A percentile compares a stretch with the other conserved stretches of the same genome.
Evolutionary conservation across 2,113 vertebrate genomes (phyloP).

Genomic region (Corythaeola cristata): DNA sequence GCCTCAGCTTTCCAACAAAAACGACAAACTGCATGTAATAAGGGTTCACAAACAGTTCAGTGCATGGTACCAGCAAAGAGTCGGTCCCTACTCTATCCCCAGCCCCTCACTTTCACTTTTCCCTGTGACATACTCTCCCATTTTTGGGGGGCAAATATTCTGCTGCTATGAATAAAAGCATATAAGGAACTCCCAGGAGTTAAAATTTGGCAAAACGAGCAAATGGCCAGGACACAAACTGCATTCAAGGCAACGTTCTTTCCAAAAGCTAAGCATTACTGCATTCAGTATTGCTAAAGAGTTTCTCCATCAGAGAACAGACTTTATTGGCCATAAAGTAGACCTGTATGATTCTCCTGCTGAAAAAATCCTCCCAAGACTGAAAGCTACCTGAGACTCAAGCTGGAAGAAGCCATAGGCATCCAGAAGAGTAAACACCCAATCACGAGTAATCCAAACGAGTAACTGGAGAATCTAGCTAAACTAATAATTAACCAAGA

Average conservation of each 20-base stretch:
- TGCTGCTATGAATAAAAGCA: neutral
- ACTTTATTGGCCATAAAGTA: neutral
- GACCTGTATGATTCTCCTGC: neutral
- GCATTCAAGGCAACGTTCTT: neutral
- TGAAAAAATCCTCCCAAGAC: neutral
- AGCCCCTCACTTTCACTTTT: neutral
- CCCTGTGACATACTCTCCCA: neutral
- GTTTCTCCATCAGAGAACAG: neutral
- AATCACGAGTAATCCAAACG: neutral
- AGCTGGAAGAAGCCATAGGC: neutral
- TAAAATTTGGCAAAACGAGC: neutral
- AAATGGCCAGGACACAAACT: neutral
- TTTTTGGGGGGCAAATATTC: neutral
- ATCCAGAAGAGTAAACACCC: neutral
- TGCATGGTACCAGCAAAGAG: rapidly evolving
- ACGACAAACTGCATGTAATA: neutral
- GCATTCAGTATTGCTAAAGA: neutral
- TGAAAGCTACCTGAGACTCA: neutral
- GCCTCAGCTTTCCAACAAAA: neutral
- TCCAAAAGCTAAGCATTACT: neutral
- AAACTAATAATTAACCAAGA: neutral
- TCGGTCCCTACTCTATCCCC: neutral
- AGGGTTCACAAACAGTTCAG: neutral
- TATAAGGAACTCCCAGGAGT: neutral
- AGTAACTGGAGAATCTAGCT: constrained; percentile 9